Percentiles rank a stretch among this genome's conserved stretches.
Conservation (phyloP, 2,888 invertebrate species). For the Uropetala carovei region DNA sequence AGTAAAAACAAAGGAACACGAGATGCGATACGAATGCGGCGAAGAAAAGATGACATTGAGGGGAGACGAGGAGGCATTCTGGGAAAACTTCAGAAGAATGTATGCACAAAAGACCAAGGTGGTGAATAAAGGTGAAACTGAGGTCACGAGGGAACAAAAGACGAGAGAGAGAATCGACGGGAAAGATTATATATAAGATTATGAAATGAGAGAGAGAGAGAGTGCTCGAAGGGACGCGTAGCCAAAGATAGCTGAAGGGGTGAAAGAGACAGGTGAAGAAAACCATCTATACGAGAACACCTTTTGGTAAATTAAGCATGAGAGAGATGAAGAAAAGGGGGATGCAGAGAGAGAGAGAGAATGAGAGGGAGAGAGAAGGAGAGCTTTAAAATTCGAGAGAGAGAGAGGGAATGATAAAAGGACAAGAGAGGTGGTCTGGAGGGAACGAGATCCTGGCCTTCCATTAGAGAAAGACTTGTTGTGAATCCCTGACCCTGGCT, state of each 20-base stretch:
- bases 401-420: not conserved
- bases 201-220: no score
- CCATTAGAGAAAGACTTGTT: constrained; percentile 42
- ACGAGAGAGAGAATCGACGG: not conserved
- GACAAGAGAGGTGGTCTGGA: not conserved
- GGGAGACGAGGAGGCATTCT: not conserved
- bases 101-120: no score
- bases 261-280: no score
- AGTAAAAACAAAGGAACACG: not conserved
- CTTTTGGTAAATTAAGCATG: no score
- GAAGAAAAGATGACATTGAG: not conserved
- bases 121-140: not conserved
- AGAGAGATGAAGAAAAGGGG: no score
- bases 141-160: not conserved
- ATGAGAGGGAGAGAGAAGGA: not conserved
- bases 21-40: not conserved
- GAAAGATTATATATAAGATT: not conserved
- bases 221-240: not conserved
- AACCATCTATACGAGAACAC: no score
- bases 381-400: not conserved
- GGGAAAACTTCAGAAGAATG: no score
- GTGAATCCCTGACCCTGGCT: not conserved
- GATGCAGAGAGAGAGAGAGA: not conserved
- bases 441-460: constrained; percentile 22
- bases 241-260: not conserved